A percentile compares a stretch with the other conserved stretches of the same genome.
Evolutionary conservation across 2,888 invertebrate genomes (phyloP).

Genomic region (Podotricha telesiphe): DNA sequence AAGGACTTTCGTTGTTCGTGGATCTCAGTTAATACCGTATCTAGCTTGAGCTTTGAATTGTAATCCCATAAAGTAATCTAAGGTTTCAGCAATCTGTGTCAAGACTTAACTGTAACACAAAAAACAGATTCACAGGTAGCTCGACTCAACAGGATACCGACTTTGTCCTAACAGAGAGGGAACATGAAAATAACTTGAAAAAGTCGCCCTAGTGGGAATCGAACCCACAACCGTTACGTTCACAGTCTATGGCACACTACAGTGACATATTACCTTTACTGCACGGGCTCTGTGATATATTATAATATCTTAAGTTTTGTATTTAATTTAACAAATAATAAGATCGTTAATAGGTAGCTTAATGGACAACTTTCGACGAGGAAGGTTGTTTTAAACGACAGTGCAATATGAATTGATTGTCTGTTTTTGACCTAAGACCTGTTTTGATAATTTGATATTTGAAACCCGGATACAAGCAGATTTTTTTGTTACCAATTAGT

Average conservation of each 20-base stretch:
- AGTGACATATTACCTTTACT: too few species aligned
- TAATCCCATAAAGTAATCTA: constrained; percentile 19
- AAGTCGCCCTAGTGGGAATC: too few species aligned
- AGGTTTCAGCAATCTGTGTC: constrained; percentile 20
- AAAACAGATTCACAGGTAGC: too few species aligned
- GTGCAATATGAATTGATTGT: not conserved
- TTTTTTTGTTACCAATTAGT: not conserved
- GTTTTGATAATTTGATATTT: constrained; percentile 4
- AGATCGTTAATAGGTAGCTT: not conserved
- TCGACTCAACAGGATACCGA: not conserved
- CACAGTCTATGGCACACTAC: too few species aligned
- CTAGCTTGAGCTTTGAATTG: not conserved
- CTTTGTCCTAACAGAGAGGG: too few species aligned
- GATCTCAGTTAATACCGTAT: not conserved
- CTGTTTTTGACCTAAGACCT: constrained; percentile 26
- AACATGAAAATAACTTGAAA: too few species aligned
- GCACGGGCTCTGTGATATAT: too few species aligned
- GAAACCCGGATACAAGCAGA: constrained; percentile 18
- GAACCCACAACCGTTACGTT: too few species aligned
- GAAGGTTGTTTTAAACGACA: constrained; percentile 15
- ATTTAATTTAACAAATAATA: not conserved
- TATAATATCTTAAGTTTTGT: too few species aligned
- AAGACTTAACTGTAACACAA: constrained; percentile 10
- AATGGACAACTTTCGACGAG: constrained; percentile 19
- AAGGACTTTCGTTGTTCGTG: not conserved